Evolutionary conservation across 2,888 invertebrate genomes (phyloP).

Genomic region (Morpho deidamia): DNA sequence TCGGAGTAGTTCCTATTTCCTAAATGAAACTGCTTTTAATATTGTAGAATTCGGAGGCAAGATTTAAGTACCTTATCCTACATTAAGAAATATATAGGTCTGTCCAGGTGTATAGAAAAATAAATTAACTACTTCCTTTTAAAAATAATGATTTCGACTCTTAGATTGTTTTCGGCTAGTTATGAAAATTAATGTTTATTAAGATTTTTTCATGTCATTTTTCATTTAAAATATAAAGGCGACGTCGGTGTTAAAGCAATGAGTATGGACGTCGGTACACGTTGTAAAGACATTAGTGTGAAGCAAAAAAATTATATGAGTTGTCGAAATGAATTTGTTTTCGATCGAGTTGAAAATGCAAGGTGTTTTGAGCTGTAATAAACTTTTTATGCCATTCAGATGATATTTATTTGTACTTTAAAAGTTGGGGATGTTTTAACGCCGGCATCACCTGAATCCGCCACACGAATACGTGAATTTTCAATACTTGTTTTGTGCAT

Average conservation of each 20-base stretch:
- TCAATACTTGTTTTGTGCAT: conserved; percentile 15
- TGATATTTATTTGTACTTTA: conserved; percentile 26
- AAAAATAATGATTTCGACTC: no score
- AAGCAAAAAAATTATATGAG: conserved; percentile 13
- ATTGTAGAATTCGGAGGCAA: no score
- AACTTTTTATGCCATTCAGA: conserved; percentile 32
- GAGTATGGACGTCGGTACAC: conserved; percentile 8
- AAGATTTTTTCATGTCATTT: no score
- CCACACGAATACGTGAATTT: conserved; percentile 1
- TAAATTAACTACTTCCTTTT: no score
- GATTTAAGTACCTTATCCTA: no score
- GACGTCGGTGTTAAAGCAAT: conserved; percentile 68
- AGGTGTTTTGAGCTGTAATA: conserved; percentile 40
- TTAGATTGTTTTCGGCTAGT: no score
- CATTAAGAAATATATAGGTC: no score
- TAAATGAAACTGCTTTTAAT: no score
- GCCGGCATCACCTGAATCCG: conserved; percentile 62
- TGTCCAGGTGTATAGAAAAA: no score
- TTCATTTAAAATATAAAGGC: conserved; percentile 39
- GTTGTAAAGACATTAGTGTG: conserved; percentile 26
- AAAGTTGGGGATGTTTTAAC: conserved; percentile 47
- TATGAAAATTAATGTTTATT: background rate
- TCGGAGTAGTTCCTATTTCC: no score
- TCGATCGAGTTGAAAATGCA: conserved; percentile 24
- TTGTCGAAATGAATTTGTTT: conserved; percentile 24